Percentiles rank a stretch among this genome's conserved stretches.
Conservation (phyloP, 2,888 invertebrate genomes). For the Fragum fragum region DNA sequence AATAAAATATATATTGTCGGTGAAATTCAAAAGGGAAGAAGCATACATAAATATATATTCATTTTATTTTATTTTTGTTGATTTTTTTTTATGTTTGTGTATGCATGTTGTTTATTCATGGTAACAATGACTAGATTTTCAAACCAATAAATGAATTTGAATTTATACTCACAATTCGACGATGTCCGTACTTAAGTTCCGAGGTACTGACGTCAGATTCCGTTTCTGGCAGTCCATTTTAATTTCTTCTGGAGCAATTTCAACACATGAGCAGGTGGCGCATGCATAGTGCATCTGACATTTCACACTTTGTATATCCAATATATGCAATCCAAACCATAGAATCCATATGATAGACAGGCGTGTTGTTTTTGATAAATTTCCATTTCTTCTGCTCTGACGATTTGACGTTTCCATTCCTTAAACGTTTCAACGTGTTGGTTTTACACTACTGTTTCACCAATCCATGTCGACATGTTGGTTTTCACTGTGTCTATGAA, state of each 20-base stretch:
- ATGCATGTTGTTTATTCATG: too few relatives aligned
- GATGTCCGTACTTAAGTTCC: background rate
- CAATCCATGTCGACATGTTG: too few relatives aligned
- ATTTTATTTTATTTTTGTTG: too few relatives aligned
- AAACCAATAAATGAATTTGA: too few relatives aligned
- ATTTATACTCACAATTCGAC: slow-evolving; percentile 21
- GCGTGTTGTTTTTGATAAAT: background rate
- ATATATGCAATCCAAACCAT: background rate
- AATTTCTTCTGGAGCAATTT: background rate
- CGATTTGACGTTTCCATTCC: background rate
- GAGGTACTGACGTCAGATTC: slow-evolving; percentile 7
- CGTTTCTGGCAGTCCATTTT: slow-evolving; percentile 25
- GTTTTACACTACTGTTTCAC: too few relatives aligned
- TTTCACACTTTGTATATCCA: background rate
- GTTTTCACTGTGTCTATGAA: too few relatives aligned
- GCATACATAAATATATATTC: too few relatives aligned
- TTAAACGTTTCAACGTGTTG: background rate
- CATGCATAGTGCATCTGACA: background rate
- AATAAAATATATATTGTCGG: too few relatives aligned
- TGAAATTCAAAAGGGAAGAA: too few relatives aligned
- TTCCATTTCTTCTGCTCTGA: background rate
- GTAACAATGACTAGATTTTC: too few relatives aligned
- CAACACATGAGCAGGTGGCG: background rate
- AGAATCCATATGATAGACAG: background rate
- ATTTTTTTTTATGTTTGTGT: too few relatives aligned